Evolutionary conservation across 2,888 invertebrate genomes (phyloP), one percentile per base, ranked within the genome.

Genomic region (Lycaena phlaeas): DNA sequence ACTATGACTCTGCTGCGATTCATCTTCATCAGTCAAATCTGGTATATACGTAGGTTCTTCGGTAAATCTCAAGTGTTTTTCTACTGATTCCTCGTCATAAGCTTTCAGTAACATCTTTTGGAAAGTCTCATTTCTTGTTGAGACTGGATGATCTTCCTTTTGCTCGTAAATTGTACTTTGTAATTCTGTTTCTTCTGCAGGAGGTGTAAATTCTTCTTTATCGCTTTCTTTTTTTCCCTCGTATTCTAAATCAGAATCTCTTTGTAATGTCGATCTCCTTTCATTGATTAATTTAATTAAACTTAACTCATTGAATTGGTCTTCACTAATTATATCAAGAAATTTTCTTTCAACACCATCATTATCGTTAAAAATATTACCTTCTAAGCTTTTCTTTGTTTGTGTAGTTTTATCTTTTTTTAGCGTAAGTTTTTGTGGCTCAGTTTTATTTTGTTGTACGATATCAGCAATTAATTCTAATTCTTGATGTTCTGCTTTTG

Each of bases 321-420:
- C 52, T 26, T 29, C 22, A 15, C 25, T 27, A 15, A 40, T 12
- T 25, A 38, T 25, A 36, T 42, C 14, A 27, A 43, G 14, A 2
- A 49, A 39, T 7, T 10, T 18, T 31, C 12, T 22, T 5, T 34
- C 4, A 9, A 18, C 7, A 22, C 1, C 12, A n/a, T n/a, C n/a
- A 3, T 18, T 18, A 9, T 22, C 4, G 11, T 12, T 18, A 34
- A 12, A 2, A 34, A 12, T 3, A 12, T 34, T 34, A 9, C 11
- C 57, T 52, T 72, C 68, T 41, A 77, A 57, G 50, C 74, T 75
- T 2, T 60, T 61, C 18, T 68, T 70, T 0, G 82, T 81, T 62
- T 82, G 82, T 1, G 73, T 62, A 3, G 53, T 61, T 28, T 44
- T 56, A 27, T 76, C 68, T 38, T 25, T 29, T 17, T 2, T 28